A percentile compares a stretch with the other conserved stretches of the same genome.
Evolutionary conservation across 2,888 invertebrate species (phyloP).

Genomic region (Melanostoma mellinum): DNA sequence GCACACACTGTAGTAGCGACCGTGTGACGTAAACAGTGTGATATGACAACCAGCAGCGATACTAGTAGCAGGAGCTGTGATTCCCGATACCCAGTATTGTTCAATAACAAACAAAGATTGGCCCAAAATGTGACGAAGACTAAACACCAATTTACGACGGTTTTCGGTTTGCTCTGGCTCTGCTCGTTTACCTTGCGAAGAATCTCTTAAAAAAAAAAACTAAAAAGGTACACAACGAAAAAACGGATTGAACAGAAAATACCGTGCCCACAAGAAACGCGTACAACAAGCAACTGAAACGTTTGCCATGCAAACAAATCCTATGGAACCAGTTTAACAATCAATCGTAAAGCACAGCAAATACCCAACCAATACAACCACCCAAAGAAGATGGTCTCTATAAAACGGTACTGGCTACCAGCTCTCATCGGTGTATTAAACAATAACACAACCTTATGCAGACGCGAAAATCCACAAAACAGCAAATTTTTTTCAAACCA

Average conservation of each 20-base stretch:
- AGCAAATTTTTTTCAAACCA: constrained; percentile 29
- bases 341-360: constrained; percentile 72
- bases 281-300: constrained; percentile 75
- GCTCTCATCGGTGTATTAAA: constrained; percentile 60
- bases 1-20: constrained; percentile 18
- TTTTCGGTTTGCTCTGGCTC: constrained; percentile 42
- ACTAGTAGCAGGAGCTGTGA: constrained; percentile 45
- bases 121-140: constrained; percentile 57
- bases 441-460: constrained; percentile 68
- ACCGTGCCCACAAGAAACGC: constrained; percentile 75
- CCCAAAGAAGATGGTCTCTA: constrained; percentile 71
- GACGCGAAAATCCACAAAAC: constrained; percentile 67
- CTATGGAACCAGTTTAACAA: constrained; percentile 73
- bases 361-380: constrained; percentile 71
- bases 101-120: constrained; percentile 31
- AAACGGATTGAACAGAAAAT: constrained; percentile 72
- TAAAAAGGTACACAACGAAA: constrained; percentile 46
- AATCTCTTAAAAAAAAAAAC: constrained; percentile 61
- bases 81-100: constrained; percentile 48
- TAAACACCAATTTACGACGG: constrained; percentile 59
- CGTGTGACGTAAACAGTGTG: constrained; percentile 31
- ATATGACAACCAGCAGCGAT: constrained; percentile 32
- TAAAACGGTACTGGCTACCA: constrained; percentile 70
- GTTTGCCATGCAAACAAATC: constrained; percentile 73
- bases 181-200: constrained; percentile 71